A percentile compares a stretch with the other conserved stretches of the same genome.
These are phyloP conservation scores for Montipora cactus DNA, from an alignment of 64 coral and sea anemone genomes.

Conservation along the genomic window DNA sequence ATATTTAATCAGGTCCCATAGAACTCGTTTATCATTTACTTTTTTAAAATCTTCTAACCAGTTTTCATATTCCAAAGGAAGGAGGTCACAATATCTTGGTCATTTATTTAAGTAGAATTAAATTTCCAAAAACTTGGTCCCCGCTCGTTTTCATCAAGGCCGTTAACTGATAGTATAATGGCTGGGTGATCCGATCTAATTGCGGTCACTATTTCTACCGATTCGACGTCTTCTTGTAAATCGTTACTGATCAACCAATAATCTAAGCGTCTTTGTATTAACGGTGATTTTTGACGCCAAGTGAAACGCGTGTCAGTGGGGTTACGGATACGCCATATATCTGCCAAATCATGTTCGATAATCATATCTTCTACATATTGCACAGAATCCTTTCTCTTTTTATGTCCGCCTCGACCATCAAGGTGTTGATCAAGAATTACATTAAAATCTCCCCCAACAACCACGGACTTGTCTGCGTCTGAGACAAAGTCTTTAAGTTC, in stretches of 20 bases:
- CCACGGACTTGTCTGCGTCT: too few species aligned
- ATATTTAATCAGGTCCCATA: slow-evolving; percentile 24
- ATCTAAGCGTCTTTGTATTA: slow-evolving; percentile 53
- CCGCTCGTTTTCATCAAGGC: too few species aligned
- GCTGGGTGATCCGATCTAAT: slow-evolving; percentile 18
- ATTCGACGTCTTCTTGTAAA: slow-evolving; percentile 55
- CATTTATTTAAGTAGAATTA: too few species aligned
- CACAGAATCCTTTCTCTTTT: slow-evolving; percentile 12
- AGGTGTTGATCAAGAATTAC: neutral
- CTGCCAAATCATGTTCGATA: slow-evolving; percentile 5
- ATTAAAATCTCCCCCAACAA: too few species aligned
- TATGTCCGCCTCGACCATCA: slow-evolving; percentile 46
- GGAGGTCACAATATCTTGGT: too few species aligned
- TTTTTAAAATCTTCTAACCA: neutral
- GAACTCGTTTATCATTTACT: too few species aligned
- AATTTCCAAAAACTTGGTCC: too few species aligned
- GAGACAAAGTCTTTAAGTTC: too few species aligned
- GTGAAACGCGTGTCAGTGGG: slow-evolving; percentile 16
- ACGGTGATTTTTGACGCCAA: slow-evolving; percentile 53
- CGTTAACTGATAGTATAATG: slow-evolving; percentile 2
- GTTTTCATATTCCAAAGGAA: too few species aligned
- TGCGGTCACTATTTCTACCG: neutral
- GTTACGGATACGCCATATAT: slow-evolving; percentile 55
- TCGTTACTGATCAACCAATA: slow-evolving; percentile 44
- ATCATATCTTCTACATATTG: slow-evolving; percentile 34